Base-by-base conservation (phyloP, 2,113 vertebrate genomes). In the Sceloporus undulatus region DNA sequence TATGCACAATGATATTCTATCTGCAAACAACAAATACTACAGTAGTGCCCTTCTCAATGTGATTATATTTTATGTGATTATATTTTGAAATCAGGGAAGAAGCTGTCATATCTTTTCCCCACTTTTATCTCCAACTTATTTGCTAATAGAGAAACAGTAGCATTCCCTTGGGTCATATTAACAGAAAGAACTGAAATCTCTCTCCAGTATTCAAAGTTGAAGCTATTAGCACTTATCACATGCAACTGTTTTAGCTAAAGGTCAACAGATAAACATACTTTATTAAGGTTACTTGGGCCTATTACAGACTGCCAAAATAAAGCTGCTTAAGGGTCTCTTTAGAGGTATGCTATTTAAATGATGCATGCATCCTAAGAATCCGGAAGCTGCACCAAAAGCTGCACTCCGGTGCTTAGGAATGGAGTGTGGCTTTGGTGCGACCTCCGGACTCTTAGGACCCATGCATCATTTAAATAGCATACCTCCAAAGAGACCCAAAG, bases 51-150 rank as follows among this genome's bases (percentile, higher is more conserved):
- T 65, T 34, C 38, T 29, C 73, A 42, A 65, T 85, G 6, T 62
- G 27, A 65, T 25, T 48, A 14, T 54, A 48, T 27, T 85, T 76
- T 76, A 65, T 85, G 6, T 62, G 27, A 65, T 25, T 48, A 14
- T 54, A 48, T 27, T 85, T 76, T 76, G 3, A 76, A 83, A 71
- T 54, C 3, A 65, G 62, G 25, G 9, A 62, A 85, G 9, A 40
- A 2, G 13, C 27, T 62, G 71, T 6, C 29, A 9, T 73, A 18
- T 18, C 29, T 52, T 84, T 52, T n/a, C 4, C 40, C 27, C 29
- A 54, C 29, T 84, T 54, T 29, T 85, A n/a, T 48, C 59, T 85
- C 27, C n/a, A 75, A 85, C 21, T 27, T 85, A 25, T 59, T 59
- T 75, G 59, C n/a, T 71, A 3, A n/a, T 23, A 66, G 38, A 66